Conservation (phyloP, 2,113 vertebrate genomes). For the Myodes glareolus region DNA sequence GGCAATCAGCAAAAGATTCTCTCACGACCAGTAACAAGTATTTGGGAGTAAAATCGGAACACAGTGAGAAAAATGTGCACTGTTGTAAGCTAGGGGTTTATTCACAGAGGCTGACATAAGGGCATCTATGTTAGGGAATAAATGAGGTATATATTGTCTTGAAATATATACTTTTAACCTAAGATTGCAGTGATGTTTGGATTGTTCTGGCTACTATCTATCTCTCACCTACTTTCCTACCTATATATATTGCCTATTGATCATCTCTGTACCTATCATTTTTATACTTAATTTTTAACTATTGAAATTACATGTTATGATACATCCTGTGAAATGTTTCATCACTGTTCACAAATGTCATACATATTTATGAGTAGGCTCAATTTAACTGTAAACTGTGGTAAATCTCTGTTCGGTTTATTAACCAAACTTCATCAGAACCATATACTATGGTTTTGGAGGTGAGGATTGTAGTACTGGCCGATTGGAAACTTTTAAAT, state of each 20-base stretch:
- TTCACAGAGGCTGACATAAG: background rate
- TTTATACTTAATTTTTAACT: background rate
- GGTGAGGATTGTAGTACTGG: background rate
- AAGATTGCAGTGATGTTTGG: background rate
- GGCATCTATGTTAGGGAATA: background rate
- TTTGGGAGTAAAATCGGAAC: background rate
- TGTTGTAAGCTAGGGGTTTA: background rate
- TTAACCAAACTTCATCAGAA: background rate
- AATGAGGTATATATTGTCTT: background rate
- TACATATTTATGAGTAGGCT: background rate
- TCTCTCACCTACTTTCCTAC: background rate
- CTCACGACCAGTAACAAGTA: background rate
- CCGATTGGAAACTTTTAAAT: conserved; percentile 31
- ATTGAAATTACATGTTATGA: background rate
- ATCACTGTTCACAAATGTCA: background rate
- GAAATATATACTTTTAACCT: background rate
- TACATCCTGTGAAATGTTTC: background rate
- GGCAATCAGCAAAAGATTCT: background rate
- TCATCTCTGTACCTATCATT: background rate
- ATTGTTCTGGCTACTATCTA: background rate
- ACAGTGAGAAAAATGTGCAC: background rate
- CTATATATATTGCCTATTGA: background rate
- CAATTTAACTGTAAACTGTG: conserved; percentile 18
- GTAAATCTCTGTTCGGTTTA: background rate
- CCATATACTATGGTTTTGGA: conserved; percentile 42